phyloP scores from a whole-genome alignment of 2,797 vertebrate species.

The Myotis planiceps region DNA sequence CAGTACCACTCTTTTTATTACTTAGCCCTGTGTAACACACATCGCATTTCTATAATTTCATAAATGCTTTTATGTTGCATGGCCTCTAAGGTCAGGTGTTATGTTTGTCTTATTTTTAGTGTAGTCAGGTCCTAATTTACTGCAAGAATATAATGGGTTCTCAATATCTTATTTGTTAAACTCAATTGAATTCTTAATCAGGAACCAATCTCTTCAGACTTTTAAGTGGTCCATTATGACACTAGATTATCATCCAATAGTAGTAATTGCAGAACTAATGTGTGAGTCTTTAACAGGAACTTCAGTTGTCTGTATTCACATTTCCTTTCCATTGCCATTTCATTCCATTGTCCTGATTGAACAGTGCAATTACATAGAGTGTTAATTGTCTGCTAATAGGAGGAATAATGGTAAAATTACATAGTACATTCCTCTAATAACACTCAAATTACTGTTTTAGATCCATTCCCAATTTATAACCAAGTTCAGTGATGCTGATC shows the following conservation, averaged over 20 bases:
- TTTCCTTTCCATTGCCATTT: neutral
- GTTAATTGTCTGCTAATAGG: conserved; percentile 71
- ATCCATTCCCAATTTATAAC: conserved; percentile 57
- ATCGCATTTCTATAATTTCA: neutral
- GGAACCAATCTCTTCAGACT: conserved; percentile 37
- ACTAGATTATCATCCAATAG: neutral
- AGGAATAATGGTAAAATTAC: conserved; percentile 73
- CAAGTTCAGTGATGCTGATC: conserved; percentile 19
- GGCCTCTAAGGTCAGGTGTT: neutral
- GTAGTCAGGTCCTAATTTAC: neutral
- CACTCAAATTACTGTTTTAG: conserved; percentile 71
- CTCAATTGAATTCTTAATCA: conserved; percentile 31
- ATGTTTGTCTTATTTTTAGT: neutral
- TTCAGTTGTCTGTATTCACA: neutral
- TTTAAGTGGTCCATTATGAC: neutral
- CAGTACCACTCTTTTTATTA: neutral
- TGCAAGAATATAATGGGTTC: neutral
- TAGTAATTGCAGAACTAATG: conserved; percentile 16
- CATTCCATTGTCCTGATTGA: conserved; percentile 50
- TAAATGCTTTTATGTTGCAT: neutral
- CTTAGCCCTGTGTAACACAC: neutral
- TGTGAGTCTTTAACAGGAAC: neutral
- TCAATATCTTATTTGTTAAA: conserved; percentile 36
- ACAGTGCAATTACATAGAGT: conserved; percentile 67
- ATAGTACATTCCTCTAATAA: conserved; percentile 66